Evolutionary conservation across 1,140 invertebrate genomes (phyloP), one percentile per base, ranked within the genome.

Genomic region (Tribolium castaneum): DNA sequence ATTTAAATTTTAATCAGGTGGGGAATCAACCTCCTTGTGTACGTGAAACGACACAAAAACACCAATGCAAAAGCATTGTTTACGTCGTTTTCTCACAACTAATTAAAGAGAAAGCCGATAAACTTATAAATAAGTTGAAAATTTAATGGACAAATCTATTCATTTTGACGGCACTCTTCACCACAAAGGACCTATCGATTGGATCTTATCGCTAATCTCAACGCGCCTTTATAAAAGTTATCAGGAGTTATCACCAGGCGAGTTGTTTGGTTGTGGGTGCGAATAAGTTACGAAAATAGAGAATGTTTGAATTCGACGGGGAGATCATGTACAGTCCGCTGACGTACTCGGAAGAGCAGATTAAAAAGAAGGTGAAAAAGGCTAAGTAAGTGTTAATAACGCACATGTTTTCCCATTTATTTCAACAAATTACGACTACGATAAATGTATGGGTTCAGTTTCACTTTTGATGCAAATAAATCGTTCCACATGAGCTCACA

Each of bases 381-480:
- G 25, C 5, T 34, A 66, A 66, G 59, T 66, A 66, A 66, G 59
- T 59, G 9, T 45, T 45, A 39, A 39, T 45, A n/a, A n/a, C n/a
- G n/a, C 2, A 19, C 1, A 19, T 19, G 16, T 19, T 30, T 3
- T 30, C 6, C 5, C 6, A 30, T 30, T 30, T 30, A 30, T 30
- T 30, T 30, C 5, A 5, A 30, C 3, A 30, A 30, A 30, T 30
- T 30, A 30, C 25, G 6, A 30, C 4, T 30, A 30, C 4, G 25
- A 30, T 30, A 30, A 30, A 30, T 30, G 25, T 30, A 30, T 30
- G 25, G 5, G 4, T 30, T 6, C 25, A 3, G 25, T 30, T 30
- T 30, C 25, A 30, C 25, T 30, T 30, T 25, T 30, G 5, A 30
- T 30, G 25, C 5, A 30, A 30, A 30, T 30, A 30, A 6, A 30